phyloP scores from a whole-genome alignment of 2,113 vertebrate species.

The Castor canadensis region DNA sequence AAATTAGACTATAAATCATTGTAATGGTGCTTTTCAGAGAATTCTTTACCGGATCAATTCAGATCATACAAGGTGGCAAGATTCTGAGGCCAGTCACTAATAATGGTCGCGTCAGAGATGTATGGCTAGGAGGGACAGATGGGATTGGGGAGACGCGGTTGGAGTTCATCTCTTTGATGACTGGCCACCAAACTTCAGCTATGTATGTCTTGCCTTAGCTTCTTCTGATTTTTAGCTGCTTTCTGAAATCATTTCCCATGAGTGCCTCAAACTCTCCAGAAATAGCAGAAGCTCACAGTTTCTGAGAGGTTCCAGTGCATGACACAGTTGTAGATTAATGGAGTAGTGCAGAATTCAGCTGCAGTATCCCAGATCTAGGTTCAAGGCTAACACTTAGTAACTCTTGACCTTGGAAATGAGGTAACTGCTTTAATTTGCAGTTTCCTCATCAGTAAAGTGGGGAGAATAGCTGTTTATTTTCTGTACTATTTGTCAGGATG shows the following conservation, averaged over 20 bases:
- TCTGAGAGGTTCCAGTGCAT: not conserved
- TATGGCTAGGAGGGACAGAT: not conserved
- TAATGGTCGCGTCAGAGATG: constrained; percentile 12
- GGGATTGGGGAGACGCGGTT: not conserved
- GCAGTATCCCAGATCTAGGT: not conserved
- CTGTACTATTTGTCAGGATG: not conserved
- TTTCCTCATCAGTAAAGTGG: not conserved
- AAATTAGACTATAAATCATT: constrained; percentile 89
- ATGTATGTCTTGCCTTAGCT: not conserved
- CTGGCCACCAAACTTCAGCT: not conserved
- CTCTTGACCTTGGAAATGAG: not conserved
- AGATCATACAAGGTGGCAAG: constrained; percentile 71
- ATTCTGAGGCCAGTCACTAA: constrained; percentile 64
- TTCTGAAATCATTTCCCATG: not conserved
- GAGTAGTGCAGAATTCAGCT: not conserved
- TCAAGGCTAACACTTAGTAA: not conserved
- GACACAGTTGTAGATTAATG: accelerated
- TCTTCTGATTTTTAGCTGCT: not conserved
- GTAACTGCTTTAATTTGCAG: not conserved
- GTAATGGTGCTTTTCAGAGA: constrained; percentile 85
- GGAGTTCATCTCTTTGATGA: not conserved
- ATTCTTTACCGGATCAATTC: constrained; percentile 87
- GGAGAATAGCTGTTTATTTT: not conserved
- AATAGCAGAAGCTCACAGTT: not conserved
- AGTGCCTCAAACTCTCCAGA: not conserved